Percentiles rank a stretch among this genome's conserved stretches.
Conservation (phyloP, 2,113 vertebrate species). For the Climacteris rufus region DNA sequence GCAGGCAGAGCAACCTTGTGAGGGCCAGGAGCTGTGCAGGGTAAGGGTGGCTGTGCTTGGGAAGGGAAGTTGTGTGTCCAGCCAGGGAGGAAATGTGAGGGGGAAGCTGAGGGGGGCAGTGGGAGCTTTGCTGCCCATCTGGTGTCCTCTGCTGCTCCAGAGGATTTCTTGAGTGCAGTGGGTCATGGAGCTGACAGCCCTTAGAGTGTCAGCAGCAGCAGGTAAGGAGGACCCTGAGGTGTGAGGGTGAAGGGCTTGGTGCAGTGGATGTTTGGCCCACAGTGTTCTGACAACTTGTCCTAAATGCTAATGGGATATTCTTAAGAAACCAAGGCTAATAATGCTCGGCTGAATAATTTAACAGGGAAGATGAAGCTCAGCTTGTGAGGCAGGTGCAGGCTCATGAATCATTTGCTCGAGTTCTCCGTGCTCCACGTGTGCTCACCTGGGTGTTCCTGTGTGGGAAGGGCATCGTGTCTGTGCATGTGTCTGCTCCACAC, state of each 20-base stretch:
- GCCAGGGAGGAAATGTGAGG: neutral
- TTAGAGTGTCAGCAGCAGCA: neutral
- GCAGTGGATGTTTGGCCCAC: neutral
- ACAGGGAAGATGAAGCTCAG: neutral
- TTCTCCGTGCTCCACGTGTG: neutral
- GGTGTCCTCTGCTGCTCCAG: neutral
- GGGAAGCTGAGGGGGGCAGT: neutral
- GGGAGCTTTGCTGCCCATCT: neutral
- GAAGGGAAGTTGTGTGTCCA: neutral
- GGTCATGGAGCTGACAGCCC: neutral
- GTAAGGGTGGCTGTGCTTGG: neutral
- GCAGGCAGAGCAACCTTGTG: neutral
- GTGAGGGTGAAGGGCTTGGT: neutral
- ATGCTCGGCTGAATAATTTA: slow-evolving; percentile 6
- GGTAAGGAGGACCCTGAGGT: neutral
- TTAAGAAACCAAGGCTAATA: neutral
- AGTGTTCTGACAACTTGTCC: neutral
- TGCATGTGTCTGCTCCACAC: neutral
- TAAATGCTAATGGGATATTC: neutral
- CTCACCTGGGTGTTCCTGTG: neutral
- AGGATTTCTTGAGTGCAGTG: neutral
- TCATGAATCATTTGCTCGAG: neutral
- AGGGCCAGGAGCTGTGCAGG: neutral
- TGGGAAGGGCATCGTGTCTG: neutral
- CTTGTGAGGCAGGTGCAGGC: neutral